Evolutionary conservation across 2,888 invertebrate species (phyloP).

Genomic region (Argyra leucocephala): DNA sequence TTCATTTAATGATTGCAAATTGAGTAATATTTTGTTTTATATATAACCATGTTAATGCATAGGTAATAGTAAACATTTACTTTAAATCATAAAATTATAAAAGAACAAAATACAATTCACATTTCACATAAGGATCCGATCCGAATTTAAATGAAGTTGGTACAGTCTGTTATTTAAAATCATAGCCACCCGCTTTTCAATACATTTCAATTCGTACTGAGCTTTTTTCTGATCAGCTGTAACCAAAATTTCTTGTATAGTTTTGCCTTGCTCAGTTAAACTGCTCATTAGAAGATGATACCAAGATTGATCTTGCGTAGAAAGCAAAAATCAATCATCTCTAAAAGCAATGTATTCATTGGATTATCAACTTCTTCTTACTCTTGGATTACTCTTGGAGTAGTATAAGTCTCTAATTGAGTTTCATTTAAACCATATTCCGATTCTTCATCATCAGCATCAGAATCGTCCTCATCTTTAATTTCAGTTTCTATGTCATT

Average conservation of each 20-base stretch:
- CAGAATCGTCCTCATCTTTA: conserved; percentile 48
- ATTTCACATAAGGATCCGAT: conserved; percentile 39
- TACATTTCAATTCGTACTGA: conserved; percentile 85
- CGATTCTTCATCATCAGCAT: conserved; percentile 71
- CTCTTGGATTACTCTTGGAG: conserved; percentile 84
- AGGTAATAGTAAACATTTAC: background rate
- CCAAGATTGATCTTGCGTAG: conserved; percentile 66
- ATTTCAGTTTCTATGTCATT: conserved; percentile 63
- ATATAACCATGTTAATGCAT: background rate
- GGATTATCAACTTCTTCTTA: conserved; percentile 62
- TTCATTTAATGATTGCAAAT: background rate
- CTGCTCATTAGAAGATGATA: conserved; percentile 69
- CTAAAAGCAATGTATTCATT: conserved; percentile 91
- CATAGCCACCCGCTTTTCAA: conserved; percentile 91
- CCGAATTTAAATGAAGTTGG: conserved; percentile 88
- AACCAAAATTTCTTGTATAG: conserved; percentile 75
- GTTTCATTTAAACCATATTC: conserved; percentile 80
- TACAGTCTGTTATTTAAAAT: conserved; percentile 78
- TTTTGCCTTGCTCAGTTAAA: conserved; percentile 72
- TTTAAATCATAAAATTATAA: background rate
- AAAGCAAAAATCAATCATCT: conserved; percentile 62
- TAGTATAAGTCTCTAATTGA: conserved; percentile 81
- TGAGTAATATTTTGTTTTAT: background rate
- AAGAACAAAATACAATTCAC: too few species aligned
- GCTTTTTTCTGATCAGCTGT: conserved; percentile 89